Percentiles rank a stretch among this genome's conserved stretches.
These are phyloP conservation scores for Paedocypris micromegethes DNA, from an alignment of 2,797 vertebrate species.

Conservation along the genomic window DNA sequence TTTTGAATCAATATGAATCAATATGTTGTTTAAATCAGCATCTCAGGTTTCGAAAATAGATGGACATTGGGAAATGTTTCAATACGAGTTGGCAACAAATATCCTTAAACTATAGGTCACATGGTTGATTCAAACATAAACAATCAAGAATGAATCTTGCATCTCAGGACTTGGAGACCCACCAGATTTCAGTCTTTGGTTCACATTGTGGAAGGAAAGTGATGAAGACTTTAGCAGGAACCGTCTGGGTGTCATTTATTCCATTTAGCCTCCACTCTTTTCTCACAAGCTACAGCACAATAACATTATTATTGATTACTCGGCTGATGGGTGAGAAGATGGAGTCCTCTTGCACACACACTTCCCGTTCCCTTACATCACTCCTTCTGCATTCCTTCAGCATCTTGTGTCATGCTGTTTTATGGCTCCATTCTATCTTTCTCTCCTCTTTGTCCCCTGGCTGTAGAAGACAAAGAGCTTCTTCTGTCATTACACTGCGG, in stretches of 20 bases:
- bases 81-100: too few relatives aligned
- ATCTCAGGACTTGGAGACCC: too few relatives aligned
- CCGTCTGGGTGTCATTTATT: constrained; percentile 22
- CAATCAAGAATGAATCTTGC: too few relatives aligned
- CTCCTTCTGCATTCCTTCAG: constrained; percentile 30
- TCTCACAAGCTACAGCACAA: constrained; percentile 21
- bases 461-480: constrained; percentile 29
- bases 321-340: constrained; percentile 31
- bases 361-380: constrained; percentile 30
- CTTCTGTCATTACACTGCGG: constrained; percentile 45
- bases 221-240: constrained; percentile 12
- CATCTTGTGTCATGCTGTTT: constrained; percentile 21
- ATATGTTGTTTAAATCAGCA: too few relatives aligned
- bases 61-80: too few relatives aligned
- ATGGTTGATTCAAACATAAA: neutral
- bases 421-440: constrained; percentile 14
- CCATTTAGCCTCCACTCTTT: constrained; percentile 34
- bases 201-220: neutral
- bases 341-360: constrained; percentile 8
- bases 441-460: constrained; percentile 23
- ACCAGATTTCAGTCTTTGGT: too few relatives aligned
- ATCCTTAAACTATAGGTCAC: neutral
- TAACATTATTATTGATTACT: constrained; percentile 38
- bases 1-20: too few relatives aligned
- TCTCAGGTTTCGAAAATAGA: too few relatives aligned